These are phyloP conservation scores for Nanorana parkeri DNA, from an alignment of 2,113 vertebrate species.

Conservation along the genomic window DNA sequence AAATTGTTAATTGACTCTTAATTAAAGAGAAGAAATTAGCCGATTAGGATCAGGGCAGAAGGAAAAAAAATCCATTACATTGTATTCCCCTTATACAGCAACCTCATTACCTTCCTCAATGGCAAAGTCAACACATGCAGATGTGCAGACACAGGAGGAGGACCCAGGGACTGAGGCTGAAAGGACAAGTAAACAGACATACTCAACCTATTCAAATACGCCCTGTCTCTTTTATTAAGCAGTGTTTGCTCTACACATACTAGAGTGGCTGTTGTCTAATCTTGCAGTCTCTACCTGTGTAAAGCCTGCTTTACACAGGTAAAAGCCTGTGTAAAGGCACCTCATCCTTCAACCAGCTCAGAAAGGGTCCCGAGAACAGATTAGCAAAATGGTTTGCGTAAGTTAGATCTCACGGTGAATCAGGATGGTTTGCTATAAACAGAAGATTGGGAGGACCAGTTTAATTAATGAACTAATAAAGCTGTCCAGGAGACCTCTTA, in stretches of 20 bases:
- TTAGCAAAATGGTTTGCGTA: too few species aligned
- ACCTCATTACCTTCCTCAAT: slow-evolving; percentile 40
- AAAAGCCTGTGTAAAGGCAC: not conserved
- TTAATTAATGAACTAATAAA: too few species aligned
- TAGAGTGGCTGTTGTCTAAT: slow-evolving; percentile 22
- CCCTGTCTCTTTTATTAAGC: slow-evolving; percentile 14
- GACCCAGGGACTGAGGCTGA: not conserved
- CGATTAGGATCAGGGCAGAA: not conserved
- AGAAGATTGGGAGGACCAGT: too few species aligned
- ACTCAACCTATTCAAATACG: slow-evolving; percentile 31
- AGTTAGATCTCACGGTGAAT: too few species aligned
- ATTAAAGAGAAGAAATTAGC: not conserved
- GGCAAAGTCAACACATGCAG: slow-evolving; percentile 41
- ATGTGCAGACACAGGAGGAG: slow-evolving; percentile 15
- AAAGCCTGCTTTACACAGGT: not conserved
- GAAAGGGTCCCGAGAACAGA: too few species aligned
- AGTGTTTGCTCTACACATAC: slow-evolving; percentile 16
- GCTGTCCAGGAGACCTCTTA: too few species aligned
- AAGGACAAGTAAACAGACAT: slow-evolving; percentile 42
- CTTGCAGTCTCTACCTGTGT: not conserved
- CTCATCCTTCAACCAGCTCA: too few species aligned
- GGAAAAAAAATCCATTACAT: not conserved
- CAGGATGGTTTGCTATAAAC: too few species aligned
- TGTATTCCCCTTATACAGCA: slow-evolving; percentile 5
- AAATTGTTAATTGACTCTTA: slow-evolving; percentile 8